phyloP scores from a whole-genome alignment of 1,140 invertebrate genomes.

The Cyrtorhinus lividipennis region DNA sequence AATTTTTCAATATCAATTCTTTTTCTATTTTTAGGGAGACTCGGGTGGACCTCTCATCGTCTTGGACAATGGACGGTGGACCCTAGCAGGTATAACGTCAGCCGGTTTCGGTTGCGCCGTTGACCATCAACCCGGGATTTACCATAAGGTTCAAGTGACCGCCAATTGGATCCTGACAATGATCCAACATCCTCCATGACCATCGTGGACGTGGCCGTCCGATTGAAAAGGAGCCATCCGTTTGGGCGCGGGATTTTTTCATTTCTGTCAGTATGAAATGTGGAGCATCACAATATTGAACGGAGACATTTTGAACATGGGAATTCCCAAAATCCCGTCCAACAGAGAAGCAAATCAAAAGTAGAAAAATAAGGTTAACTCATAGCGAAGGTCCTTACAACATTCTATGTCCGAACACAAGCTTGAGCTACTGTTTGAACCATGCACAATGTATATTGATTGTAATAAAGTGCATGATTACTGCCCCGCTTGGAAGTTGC shows the following conservation, averaged over 20 bases:
- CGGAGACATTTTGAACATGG: not conserved
- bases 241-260: not conserved
- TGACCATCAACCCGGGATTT: slow-evolving; percentile 72
- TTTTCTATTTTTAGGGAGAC: slow-evolving; percentile 43
- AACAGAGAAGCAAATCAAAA: too few species aligned
- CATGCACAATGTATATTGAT: not conserved
- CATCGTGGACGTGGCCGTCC: slow-evolving; percentile 14
- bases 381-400: not conserved
- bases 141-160: slow-evolving; percentile 58
- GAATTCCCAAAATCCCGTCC: not conserved
- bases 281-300: not conserved
- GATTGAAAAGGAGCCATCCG: not conserved
- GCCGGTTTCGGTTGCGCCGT: slow-evolving; percentile 75
- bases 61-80: slow-evolving; percentile 39
- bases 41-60: slow-evolving; percentile 69
- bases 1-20: too few species aligned
- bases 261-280: not conserved
- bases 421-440: too few species aligned
- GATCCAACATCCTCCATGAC: slow-evolving; percentile 12
- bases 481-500: not conserved
- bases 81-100: slow-evolving; percentile 68
- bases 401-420: not conserved
- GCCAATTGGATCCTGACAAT: slow-evolving; percentile 45
- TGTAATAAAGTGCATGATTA: not conserved
- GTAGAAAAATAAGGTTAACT: not conserved